Base-by-base conservation (phyloP, 2,888 invertebrate genomes). In the Metellina segmentata region DNA sequence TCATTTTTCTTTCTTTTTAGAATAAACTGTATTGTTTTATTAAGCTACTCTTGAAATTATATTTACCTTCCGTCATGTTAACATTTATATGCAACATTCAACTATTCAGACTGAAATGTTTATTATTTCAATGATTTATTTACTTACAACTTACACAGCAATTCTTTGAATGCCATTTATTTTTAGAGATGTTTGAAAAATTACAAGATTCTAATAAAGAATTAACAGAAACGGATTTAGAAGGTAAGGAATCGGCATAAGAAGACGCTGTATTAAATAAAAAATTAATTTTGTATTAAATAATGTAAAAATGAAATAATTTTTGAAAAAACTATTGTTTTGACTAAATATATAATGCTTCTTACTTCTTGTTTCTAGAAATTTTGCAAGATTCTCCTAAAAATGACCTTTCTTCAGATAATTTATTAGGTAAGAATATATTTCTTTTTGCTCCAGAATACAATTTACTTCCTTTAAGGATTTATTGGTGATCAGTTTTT, bases 401-500 rank as follows among this genome's bases (percentile, higher is more conserved):
- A 11, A 75, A 48, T 6, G 83, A 83, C n/a, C 34, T 34, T 34
- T 16, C 72, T 9, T 53, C 83, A 16, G 16, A 19, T 52, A 74
- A 83, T 52, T 74, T 83, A 74, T 53, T 83, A 20, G 74, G 83
- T 83, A 83, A 53, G 51, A 11, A 8, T n/a, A n/a, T n/a, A n/a
- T 8, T n/a, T 7, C 70, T 0, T 34, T 34, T 34, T 34, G 34
- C 34, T 34, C 34, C 34, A 34, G 4, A 34, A 34, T 34, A 34
- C 4, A 2, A 34, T 34, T 34, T 34, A 34, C 34, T 34, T 34
- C 34, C 1, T 2, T 2, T 34, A 34, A 34, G 34, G 34, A 34
- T 34, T 34, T 34, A 34, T 34, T 4, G 1, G 34, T 34, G 34
- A 34, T 34, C 34, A 4, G 7, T 16, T 48, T 52, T 78, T 34